Evolutionary conservation across 2,888 invertebrate genomes (phyloP), one percentile per base, ranked within the genome.

Genomic region (Perizoma flavofasciatum): DNA sequence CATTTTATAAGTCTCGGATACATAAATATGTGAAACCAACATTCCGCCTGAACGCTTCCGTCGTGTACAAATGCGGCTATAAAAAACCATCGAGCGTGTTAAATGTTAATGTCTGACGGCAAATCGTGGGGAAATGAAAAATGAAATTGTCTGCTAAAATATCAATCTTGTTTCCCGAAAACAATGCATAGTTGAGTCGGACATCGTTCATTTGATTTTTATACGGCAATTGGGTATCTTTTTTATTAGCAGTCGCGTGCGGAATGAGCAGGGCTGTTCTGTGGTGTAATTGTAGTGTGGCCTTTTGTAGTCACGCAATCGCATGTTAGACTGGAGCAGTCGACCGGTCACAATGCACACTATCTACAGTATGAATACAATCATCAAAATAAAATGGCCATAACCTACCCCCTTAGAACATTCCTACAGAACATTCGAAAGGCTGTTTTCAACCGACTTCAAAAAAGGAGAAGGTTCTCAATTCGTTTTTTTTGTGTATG

Each of bases 281-380:
- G 75, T 73, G 61, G 70, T 81, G 77, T 85, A 86, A 86, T 84
- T 85, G 82, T 82, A 78, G 81, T 77, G 81, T 77, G 82, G 81
- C 84, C 82, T 82, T 82, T 81, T 69, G 68, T 63, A 66, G 73
- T 70, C 89, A 89, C 87, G 89, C 89, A 81, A 89, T 88, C 81
- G 89, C 89, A 85, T 89, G 89, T 59, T 59, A 47, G 57, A 11
- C 51, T 53, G 35, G 49, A 55, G 50, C 53, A 40, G 41, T 41
- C 52, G 41, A 43, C 48, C n/a, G 47, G n/a, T 32, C 47, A 54
- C 51, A 45, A 11, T 33, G 44, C 33, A 39, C 35, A 37, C 10
- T 41, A 34, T 34, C 11, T 22, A 33, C 51, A 49, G 60, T 60
- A 48, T 33, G 22, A 10, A 11, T 6, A 11, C 11, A 6, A 22